Conservation (phyloP, 2,797 vertebrate species). For the Sebastes steindachneri region DNA sequence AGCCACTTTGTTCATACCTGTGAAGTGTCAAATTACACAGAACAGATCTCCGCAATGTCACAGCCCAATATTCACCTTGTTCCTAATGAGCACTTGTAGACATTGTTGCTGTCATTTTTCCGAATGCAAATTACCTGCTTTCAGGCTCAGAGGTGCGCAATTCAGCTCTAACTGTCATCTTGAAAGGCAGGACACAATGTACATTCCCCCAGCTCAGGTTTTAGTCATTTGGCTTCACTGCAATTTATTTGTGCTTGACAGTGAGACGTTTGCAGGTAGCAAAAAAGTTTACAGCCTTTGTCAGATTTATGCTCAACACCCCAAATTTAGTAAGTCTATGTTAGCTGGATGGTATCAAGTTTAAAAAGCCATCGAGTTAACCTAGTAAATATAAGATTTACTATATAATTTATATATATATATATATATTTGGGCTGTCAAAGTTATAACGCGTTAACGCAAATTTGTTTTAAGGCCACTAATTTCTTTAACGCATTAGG, state of each 20-base stretch:
- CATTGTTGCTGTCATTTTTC: constrained; percentile 62
- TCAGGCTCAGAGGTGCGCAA: constrained; percentile 52
- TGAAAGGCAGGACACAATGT: constrained; percentile 65
- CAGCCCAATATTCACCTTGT: constrained; percentile 58
- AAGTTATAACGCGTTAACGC: no score
- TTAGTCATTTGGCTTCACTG: constrained; percentile 47
- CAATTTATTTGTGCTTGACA: constrained; percentile 55
- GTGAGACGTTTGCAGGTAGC: constrained; percentile 21
- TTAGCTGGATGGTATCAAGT: neutral
- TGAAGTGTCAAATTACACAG: constrained; percentile 65
- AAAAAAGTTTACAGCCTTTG: constrained; percentile 28
- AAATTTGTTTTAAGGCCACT: no score
- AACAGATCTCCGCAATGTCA: constrained; percentile 48
- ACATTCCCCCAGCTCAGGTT: constrained; percentile 34
- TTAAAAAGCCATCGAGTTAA: neutral
- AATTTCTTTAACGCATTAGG: no score
- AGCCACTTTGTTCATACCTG: constrained; percentile 48
- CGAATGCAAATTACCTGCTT: constrained; percentile 63
- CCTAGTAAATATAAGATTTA: no score
- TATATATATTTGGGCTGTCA: no score
- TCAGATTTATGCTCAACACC: neutral
- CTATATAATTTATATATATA: no score
- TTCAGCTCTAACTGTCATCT: constrained; percentile 69
- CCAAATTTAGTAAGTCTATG: neutral
- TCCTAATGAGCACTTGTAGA: constrained; percentile 73